phyloP scores from a whole-genome alignment of 2,113 vertebrate genomes.

The Nothobranchius kuhntae region DNA sequence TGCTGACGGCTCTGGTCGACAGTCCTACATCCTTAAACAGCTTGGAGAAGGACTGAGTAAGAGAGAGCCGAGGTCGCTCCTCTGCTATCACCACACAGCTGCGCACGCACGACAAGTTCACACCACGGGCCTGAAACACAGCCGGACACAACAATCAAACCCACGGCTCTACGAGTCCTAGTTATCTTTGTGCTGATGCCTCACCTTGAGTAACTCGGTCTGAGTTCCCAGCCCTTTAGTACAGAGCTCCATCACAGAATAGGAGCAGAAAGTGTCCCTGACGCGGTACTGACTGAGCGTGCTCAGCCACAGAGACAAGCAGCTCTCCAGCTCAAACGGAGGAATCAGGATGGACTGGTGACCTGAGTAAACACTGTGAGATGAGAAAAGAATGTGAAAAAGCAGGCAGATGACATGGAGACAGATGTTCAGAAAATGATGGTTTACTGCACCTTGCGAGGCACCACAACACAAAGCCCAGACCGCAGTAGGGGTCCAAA shows the following conservation, averaged over 20 bases:
- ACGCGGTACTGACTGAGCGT: conserved; percentile 96
- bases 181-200: neutral
- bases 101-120: conserved; percentile 92
- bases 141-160: neutral
- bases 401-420: neutral
- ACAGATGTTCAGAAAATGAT: neutral
- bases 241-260: conserved; percentile 98
- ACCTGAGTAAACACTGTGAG: conserved; percentile 89
- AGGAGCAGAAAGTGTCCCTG: conserved; percentile 98
- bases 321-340: conserved; percentile 96
- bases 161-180: neutral
- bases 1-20: conserved; percentile 92
- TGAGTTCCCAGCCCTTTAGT: conserved; percentile 96
- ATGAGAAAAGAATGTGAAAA: neutral
- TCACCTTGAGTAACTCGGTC: conserved; percentile 93
- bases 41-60: conserved; percentile 96
- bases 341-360: conserved; percentile 98
- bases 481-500: conserved; percentile 96
- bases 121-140: conserved; percentile 85
- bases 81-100: conserved; percentile 95
- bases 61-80: conserved; percentile 88
- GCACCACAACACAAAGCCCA: conserved; percentile 98
- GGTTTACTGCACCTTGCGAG: conserved; percentile 87
- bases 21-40: conserved; percentile 96
- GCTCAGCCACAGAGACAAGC: conserved; percentile 93